These are phyloP conservation scores for Triplophysa rosa DNA, from an alignment of 2,113 vertebrate genomes.

Conservation along the genomic window DNA sequence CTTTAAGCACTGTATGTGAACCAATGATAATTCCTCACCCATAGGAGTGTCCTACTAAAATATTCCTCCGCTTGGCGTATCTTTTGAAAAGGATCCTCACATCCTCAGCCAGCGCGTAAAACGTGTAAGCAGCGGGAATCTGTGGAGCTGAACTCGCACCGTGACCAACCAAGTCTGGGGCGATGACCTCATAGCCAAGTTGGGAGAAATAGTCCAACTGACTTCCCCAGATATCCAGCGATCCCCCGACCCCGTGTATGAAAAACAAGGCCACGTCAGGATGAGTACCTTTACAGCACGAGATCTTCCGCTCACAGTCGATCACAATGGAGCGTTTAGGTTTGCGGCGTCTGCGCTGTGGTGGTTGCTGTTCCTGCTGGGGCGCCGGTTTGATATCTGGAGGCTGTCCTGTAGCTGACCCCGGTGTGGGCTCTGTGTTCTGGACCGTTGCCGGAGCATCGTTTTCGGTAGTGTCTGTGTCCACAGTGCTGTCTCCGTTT, in stretches of 20 bases:
- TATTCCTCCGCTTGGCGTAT: slow-evolving; percentile 88
- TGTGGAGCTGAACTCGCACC: slow-evolving; percentile 88
- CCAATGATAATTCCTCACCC: slow-evolving; percentile 74
- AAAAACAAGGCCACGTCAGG: slow-evolving; percentile 90
- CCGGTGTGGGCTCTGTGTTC: background rate
- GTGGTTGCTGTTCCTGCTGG: slow-evolving; percentile 6
- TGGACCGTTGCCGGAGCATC: slow-evolving; percentile 14
- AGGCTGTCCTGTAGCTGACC: background rate
- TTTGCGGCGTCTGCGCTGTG: slow-evolving; percentile 66
- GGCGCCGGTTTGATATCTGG: background rate
- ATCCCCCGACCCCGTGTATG: slow-evolving; percentile 93
- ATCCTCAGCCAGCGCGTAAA: slow-evolving; percentile 94
- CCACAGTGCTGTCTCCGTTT: slow-evolving; percentile 70
- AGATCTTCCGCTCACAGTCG: slow-evolving; percentile 86
- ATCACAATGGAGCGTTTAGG: slow-evolving; percentile 87
- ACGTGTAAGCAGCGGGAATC: slow-evolving; percentile 90
- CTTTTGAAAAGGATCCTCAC: slow-evolving; percentile 88
- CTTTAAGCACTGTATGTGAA: no score
- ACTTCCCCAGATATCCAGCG: slow-evolving; percentile 91
- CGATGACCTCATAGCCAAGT: slow-evolving; percentile 92
- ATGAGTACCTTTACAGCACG: slow-evolving; percentile 86
- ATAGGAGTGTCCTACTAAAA: slow-evolving; percentile 92
- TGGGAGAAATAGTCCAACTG: slow-evolving; percentile 91
- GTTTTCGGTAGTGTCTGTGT: slow-evolving; percentile 75
- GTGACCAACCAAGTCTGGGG: slow-evolving; percentile 87